These are phyloP conservation scores for Lethenteron reissneri DNA, from an alignment of 2,113 vertebrate genomes.

Conservation along the genomic window DNA sequence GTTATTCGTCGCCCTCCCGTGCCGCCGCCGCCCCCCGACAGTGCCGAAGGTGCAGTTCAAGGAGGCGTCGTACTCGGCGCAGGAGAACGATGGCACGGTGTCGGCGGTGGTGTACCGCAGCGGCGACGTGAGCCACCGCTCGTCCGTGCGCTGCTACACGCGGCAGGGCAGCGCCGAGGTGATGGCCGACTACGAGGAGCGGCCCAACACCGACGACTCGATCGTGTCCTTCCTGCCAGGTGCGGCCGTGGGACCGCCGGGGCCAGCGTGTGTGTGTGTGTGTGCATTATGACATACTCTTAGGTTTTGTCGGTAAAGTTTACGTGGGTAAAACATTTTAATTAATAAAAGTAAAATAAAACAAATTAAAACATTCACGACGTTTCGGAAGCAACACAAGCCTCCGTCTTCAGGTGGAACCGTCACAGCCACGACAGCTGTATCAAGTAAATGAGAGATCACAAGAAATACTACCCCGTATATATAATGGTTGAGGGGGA, in stretches of 20 bases:
- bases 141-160: constrained; percentile 33
- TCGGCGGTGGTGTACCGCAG: constrained; percentile 27
- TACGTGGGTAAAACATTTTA: too few relatives aligned
- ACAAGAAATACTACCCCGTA: too few relatives aligned
- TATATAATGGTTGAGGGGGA: too few relatives aligned
- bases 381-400: too few relatives aligned
- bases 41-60: constrained; percentile 45
- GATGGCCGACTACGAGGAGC: constrained; percentile 39
- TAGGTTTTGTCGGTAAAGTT: too few relatives aligned
- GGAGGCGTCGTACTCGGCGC: constrained; percentile 25
- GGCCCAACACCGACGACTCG: constrained; percentile 36
- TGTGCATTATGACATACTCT: too few relatives aligned
- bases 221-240: constrained; percentile 34
- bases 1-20: constrained; percentile 8
- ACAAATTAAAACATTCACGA: too few relatives aligned
- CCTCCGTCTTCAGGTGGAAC: too few relatives aligned
- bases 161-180: constrained; percentile 43
- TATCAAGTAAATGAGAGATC: too few relatives aligned
- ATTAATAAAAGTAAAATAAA: too few relatives aligned
- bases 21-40: constrained; percentile 10
- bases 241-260: constrained; percentile 11
- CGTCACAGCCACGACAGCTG: too few relatives aligned
- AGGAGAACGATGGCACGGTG: constrained; percentile 30
- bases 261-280: too few relatives aligned
- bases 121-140: constrained; percentile 28